Conservation (phyloP, 2,113 vertebrate genomes). For the Ageneiosus marmoratus region DNA sequence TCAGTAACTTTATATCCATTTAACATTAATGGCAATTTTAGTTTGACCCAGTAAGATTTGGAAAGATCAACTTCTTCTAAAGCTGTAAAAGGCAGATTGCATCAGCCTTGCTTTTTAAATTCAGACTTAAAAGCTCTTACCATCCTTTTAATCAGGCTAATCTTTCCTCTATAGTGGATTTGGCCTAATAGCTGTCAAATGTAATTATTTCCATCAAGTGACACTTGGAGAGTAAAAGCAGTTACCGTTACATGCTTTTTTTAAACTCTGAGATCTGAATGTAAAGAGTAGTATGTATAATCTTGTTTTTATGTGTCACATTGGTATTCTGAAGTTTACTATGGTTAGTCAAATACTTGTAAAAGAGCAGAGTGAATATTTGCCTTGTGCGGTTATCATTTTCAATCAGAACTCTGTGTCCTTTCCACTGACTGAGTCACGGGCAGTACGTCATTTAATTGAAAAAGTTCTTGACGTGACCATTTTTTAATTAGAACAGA, state of each 20-base stretch:
- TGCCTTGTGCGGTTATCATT: neutral
- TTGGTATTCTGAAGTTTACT: conserved; percentile 1
- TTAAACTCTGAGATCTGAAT: neutral
- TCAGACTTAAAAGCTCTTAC: neutral
- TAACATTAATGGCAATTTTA: neutral
- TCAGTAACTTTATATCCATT: neutral
- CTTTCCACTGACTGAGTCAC: neutral
- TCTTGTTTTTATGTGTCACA: neutral
- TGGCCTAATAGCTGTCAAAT: neutral
- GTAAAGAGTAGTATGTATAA: neutral
- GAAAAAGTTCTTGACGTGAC: neutral
- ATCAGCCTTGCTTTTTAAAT: neutral
- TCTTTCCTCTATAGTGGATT: neutral
- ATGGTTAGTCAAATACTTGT: neutral
- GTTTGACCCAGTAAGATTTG: neutral
- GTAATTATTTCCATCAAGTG: neutral
- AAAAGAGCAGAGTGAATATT: neutral
- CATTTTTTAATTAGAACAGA: conserved; percentile 9
- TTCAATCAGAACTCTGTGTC: neutral
- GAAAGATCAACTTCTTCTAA: neutral
- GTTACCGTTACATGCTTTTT: neutral
- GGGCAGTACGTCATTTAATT: neutral
- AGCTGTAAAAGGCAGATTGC: neutral
- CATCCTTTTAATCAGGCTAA: neutral
- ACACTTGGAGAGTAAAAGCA: neutral